Conservation (phyloP, 1,140 invertebrate species). For the Calliphora vicina region DNA sequence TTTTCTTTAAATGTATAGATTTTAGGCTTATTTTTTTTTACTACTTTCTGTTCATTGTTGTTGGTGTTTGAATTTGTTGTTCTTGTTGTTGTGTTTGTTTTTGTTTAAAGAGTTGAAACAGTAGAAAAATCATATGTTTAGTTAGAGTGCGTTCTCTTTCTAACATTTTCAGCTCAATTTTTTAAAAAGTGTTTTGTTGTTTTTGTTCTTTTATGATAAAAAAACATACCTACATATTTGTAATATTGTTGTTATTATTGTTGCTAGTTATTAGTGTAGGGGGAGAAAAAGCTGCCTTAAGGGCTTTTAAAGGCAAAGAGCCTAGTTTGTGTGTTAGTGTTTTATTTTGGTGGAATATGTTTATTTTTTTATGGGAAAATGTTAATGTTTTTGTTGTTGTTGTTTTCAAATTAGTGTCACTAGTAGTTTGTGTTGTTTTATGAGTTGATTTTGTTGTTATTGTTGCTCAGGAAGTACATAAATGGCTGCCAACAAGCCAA, state of each 20-base stretch:
- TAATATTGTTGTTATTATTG: too few relatives aligned
- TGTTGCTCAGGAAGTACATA: background rate
- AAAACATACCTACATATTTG: too few relatives aligned
- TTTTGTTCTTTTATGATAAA: too few relatives aligned
- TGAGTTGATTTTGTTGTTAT: background rate
- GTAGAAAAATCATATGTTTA: constrained; percentile 37
- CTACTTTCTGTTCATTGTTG: constrained; percentile 11
- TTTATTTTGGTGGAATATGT: background rate
- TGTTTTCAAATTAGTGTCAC: background rate
- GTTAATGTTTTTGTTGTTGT: background rate
- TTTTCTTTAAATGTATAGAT: constrained; percentile 27
- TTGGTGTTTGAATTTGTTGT: background rate
- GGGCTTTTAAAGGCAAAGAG: background rate
- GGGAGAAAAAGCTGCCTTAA: background rate
- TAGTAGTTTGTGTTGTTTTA: background rate
- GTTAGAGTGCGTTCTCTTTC: constrained; percentile 27
- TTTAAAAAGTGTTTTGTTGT: constrained; percentile 18
- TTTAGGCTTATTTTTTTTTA: background rate
- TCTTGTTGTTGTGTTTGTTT: constrained; percentile 22
- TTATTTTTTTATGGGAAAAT: background rate
- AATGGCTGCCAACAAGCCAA: background rate
- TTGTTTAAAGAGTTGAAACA: constrained; percentile 24
- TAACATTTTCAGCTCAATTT: constrained; percentile 32
- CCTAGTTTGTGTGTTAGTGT: background rate
- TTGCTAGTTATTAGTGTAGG: background rate